These are phyloP conservation scores for Lycocerus yunnanus DNA, from an alignment of 2,888 invertebrate genomes.

Conservation along the genomic window DNA sequence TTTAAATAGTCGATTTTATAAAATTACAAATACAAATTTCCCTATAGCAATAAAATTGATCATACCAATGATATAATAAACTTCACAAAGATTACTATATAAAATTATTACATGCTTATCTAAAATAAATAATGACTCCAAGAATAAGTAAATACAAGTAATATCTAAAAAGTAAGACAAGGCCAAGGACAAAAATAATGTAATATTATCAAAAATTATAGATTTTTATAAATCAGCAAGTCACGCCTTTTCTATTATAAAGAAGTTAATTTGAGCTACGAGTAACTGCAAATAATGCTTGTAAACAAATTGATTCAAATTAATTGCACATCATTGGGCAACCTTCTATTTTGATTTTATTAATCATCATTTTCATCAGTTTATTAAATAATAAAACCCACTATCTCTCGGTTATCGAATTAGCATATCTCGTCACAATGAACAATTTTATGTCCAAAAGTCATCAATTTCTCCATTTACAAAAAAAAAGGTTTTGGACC, in stretches of 20 bases:
- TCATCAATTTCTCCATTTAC: too few relatives aligned
- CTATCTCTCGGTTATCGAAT: too few relatives aligned
- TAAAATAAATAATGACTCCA: background rate
- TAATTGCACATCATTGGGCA: too few relatives aligned
- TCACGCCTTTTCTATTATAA: background rate
- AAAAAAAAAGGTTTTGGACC: too few relatives aligned
- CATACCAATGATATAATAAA: background rate
- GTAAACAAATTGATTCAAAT: too few relatives aligned
- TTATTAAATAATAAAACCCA: too few relatives aligned
- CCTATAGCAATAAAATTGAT: background rate
- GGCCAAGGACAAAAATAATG: background rate
- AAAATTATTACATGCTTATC: background rate
- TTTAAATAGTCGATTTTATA: background rate
- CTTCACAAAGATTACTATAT: background rate
- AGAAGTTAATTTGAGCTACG: too few relatives aligned
- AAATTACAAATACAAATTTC: background rate
- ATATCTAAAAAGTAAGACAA: background rate
- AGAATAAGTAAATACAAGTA: background rate
- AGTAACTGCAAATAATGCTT: too few relatives aligned
- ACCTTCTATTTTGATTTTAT: too few relatives aligned
- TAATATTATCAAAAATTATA: background rate
- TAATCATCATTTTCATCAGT: too few relatives aligned
- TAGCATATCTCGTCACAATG: too few relatives aligned
- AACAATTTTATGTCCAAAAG: too few relatives aligned
- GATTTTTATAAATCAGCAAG: background rate